Evolutionary conservation across 2,113 vertebrate genomes (phyloP).

Genomic region (Poecile atricapillus): DNA sequence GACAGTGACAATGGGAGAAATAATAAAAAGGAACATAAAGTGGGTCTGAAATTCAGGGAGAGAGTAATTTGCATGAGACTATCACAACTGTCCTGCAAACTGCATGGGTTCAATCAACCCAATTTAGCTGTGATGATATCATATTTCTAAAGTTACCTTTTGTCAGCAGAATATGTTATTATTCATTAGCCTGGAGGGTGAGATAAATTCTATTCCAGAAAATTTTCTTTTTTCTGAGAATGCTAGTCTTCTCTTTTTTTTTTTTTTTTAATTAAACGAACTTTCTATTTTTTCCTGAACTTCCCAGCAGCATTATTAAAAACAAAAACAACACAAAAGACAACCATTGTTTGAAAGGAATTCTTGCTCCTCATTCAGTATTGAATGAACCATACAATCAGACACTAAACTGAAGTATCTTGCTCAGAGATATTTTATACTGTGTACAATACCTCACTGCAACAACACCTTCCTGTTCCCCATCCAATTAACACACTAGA

Average conservation of each 20-base stretch:
- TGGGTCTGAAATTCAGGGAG: neutral
- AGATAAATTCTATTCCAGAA: neutral
- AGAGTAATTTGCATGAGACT: neutral
- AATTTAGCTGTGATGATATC: conserved; percentile 10
- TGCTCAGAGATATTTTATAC: neutral
- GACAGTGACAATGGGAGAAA: neutral
- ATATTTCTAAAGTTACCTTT: neutral
- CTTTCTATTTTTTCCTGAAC: neutral
- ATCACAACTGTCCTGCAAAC: neutral
- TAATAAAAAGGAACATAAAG: neutral
- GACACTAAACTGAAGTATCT: neutral
- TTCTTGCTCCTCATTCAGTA: neutral
- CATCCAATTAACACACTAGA: neutral
- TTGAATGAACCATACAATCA: neutral
- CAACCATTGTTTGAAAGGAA: neutral
- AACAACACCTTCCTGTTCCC: neutral
- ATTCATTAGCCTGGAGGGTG: neutral
- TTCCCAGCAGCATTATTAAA: neutral
- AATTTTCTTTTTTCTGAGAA: neutral
- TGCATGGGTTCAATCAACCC: neutral
- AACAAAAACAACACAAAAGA: neutral
- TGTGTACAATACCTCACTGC: neutral
- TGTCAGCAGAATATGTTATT: neutral
- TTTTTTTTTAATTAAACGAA: neutral
- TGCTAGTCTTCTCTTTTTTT: neutral